A percentile compares a stretch with the other conserved stretches of the same genome.
Conservation (phyloP, 2,888 invertebrate species). For the Campopleginae sp. region DNA sequence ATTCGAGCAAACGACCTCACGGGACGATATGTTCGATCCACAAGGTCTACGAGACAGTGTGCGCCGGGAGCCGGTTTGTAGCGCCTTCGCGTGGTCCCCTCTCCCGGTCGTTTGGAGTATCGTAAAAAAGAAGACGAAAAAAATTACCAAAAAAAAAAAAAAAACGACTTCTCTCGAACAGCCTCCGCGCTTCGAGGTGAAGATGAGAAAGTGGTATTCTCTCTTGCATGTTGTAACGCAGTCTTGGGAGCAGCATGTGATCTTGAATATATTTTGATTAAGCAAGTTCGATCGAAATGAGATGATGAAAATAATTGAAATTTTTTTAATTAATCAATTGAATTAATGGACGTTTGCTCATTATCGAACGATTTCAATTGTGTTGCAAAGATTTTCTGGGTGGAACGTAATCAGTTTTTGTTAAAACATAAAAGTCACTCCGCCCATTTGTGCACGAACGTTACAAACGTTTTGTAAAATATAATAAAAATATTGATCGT, state of each 20-base stretch:
- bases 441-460: neutral
- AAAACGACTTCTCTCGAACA: conserved; percentile 26
- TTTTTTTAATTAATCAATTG: neutral
- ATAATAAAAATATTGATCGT: too few relatives aligned
- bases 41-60: conserved; percentile 57
- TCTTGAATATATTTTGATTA: conserved; percentile 39
- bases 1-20: conserved; percentile 34
- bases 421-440: neutral
- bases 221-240: conserved; percentile 5
- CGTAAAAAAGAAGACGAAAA: neutral
- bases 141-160: neutral
- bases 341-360: neutral
- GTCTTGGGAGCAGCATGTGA: neutral
- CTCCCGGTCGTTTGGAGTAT: conserved; percentile 33
- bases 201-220: conserved; percentile 55
- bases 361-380: neutral
- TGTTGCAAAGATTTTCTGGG: neutral
- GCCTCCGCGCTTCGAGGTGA: conserved; percentile 43
- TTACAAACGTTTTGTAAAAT: neutral
- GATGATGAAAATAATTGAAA: neutral
- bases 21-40: conserved; percentile 60
- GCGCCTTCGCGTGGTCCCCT: neutral
- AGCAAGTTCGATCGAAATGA: neutral
- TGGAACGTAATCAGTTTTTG: neutral
- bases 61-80: conserved; percentile 41